Percentiles rank a stretch among this genome's conserved stretches.
Conservation (phyloP, 2,797 vertebrate genomes). For the Myiotriccus ornatus region DNA sequence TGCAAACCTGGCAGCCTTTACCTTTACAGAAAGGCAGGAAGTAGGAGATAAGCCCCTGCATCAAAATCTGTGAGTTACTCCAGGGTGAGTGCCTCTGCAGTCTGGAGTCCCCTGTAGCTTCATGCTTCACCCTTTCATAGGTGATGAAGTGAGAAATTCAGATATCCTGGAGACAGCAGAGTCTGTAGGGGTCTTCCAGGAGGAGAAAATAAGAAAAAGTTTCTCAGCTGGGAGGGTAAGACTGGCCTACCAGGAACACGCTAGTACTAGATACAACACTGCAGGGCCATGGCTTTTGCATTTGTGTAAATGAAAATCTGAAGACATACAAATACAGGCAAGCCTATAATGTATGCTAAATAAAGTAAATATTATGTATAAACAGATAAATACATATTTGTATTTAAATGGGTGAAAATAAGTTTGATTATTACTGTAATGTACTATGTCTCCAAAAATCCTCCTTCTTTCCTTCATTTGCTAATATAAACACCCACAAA, state of each 20-base stretch:
- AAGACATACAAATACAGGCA: background rate
- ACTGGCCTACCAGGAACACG: background rate
- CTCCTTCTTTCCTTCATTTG: background rate
- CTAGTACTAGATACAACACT: background rate
- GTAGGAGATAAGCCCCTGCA: background rate
- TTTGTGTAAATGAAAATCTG: background rate
- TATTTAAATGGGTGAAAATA: background rate
- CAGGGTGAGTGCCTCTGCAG: background rate
- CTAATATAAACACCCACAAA: constrained; percentile 13
- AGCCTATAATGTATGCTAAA: background rate
- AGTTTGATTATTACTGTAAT: background rate
- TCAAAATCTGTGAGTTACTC: background rate
- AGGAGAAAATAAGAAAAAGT: background rate
- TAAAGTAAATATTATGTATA: background rate
- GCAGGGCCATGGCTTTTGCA: background rate
- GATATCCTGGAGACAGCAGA: background rate
- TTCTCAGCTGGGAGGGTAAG: background rate
- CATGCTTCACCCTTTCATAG: rapidly evolving
- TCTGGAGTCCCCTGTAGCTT: background rate
- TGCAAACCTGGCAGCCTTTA: background rate
- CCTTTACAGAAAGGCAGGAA: background rate
- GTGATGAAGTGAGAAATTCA: background rate
- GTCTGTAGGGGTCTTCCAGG: background rate
- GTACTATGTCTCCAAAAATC: background rate
- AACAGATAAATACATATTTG: background rate